These are phyloP conservation scores for Rattus rattus DNA, from an alignment of 2,113 vertebrate species.

Conservation along the genomic window DNA sequence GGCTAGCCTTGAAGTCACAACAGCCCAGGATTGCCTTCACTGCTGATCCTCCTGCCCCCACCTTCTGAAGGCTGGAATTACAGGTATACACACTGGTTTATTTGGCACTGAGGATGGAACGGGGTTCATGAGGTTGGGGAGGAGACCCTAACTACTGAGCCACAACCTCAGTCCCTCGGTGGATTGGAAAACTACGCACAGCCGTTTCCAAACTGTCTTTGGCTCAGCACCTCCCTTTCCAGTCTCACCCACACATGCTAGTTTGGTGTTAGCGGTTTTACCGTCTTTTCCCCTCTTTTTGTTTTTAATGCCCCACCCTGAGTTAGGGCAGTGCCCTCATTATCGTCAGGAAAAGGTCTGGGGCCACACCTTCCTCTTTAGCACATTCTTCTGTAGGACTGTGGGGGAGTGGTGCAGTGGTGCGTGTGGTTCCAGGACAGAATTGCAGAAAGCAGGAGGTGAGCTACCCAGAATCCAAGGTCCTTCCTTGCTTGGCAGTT, in stretches of 20 bases:
- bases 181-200: background rate
- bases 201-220: background rate
- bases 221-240: background rate
- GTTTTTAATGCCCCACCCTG: background rate
- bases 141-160: background rate
- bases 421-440: background rate
- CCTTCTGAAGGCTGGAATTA: background rate
- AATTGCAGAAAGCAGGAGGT: background rate
- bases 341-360: background rate
- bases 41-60: background rate
- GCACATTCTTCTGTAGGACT: background rate
- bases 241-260: background rate
- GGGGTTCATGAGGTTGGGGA: no score
- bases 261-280: background rate
- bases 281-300: no score
- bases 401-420: background rate
- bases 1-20: background rate
- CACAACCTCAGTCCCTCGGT: background rate
- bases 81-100: background rate
- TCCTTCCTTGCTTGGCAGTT: conserved; percentile 14
- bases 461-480: background rate
- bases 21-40: background rate
- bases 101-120: background rate
- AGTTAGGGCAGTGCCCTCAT: background rate
- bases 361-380: background rate